Conservation (phyloP, 2,888 invertebrate genomes). For the Melangyna quadrimaculata region DNA sequence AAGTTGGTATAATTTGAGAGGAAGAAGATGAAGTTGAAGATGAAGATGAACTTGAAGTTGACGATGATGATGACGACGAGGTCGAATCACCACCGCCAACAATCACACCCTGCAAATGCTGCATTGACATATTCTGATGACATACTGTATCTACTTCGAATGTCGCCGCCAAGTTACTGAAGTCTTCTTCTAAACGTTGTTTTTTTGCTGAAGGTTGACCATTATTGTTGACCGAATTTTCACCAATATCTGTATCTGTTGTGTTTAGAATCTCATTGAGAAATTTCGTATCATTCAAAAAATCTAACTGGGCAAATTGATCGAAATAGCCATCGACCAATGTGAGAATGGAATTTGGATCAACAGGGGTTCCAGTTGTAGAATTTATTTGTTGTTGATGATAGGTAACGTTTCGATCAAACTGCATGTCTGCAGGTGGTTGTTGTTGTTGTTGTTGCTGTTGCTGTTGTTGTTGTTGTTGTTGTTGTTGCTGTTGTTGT, state of each 20-base stretch:
- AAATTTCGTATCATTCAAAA: constrained; percentile 78
- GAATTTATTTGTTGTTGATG: constrained; percentile 40
- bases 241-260: constrained; percentile 77
- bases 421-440: constrained; percentile 18
- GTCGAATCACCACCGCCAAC: constrained; percentile 32
- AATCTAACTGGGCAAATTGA: constrained; percentile 74
- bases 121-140: constrained; percentile 44
- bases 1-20: constrained; percentile 58
- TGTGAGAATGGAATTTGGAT: constrained; percentile 78
- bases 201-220: constrained; percentile 52
- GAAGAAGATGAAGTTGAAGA: constrained; percentile 45
- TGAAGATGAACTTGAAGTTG: constrained; percentile 40
- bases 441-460: constrained; percentile 51
- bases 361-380: constrained; percentile 72
- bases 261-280: constrained; percentile 79
- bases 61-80: constrained; percentile 54
- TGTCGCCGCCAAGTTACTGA: constrained; percentile 51
- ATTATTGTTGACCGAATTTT: constrained; percentile 72
- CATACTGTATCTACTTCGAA: constrained; percentile 44
- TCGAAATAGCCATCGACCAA: constrained; percentile 73
- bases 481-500: too few species aligned
- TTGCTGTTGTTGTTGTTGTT: too few species aligned
- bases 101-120: constrained; percentile 24
- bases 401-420: constrained; percentile 29
- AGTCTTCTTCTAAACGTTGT: constrained; percentile 51